A percentile compares a stretch with the other conserved stretches of the same genome.
Evolutionary conservation across 2,113 vertebrate genomes (phyloP).

Genomic region (Cepphus grylle): DNA sequence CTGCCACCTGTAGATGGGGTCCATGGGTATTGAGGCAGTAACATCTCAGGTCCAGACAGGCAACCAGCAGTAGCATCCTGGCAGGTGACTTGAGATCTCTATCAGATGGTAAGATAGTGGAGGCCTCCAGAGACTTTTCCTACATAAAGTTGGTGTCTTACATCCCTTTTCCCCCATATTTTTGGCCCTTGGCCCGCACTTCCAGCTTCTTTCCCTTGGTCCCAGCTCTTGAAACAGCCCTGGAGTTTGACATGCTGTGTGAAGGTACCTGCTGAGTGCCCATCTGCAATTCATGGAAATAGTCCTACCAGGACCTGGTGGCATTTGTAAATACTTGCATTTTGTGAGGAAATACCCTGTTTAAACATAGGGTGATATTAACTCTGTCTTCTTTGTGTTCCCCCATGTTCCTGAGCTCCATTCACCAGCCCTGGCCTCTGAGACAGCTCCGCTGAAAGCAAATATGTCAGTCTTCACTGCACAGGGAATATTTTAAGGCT

Average conservation of each 20-base stretch:
- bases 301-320: neutral
- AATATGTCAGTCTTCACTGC: conserved; percentile 28
- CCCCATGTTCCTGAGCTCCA: neutral
- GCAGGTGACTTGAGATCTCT: neutral
- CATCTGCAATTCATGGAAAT: neutral
- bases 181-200: neutral
- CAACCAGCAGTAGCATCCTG: neutral
- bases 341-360: neutral
- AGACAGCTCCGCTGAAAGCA: conserved; percentile 26
- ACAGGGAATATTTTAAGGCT: conserved; percentile 61
- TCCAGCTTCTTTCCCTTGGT: neutral
- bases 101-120: neutral
- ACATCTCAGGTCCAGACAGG: neutral
- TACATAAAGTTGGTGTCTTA: neutral
- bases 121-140: neutral
- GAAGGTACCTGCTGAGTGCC: neutral
- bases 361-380: neutral
- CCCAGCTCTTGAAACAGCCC: neutral
- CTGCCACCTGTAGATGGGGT: neutral
- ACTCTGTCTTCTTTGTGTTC: neutral
- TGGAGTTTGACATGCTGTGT: fast-evolving
- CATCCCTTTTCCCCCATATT: neutral
- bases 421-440: neutral
- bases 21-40: fast-evolving
- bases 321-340: neutral